Evolutionary conservation across 2,888 invertebrate genomes (phyloP), one percentile per base, ranked within the genome.

Genomic region (Aporophyla lueneburgensis): DNA sequence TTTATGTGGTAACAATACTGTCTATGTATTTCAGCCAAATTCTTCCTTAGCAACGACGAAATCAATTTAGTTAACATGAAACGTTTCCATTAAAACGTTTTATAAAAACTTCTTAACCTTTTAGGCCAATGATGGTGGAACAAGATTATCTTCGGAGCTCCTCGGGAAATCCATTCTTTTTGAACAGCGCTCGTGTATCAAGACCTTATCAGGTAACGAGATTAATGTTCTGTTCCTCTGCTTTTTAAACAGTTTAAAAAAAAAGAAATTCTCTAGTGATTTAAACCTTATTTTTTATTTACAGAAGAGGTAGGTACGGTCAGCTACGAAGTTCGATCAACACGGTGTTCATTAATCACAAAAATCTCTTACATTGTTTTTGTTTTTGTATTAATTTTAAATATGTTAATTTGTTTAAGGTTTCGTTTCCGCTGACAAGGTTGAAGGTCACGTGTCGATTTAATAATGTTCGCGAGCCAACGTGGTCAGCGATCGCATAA

Each of bases 201-300:
- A 72, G 21, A 66, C 46, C 65, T 83, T 87, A 86, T 84, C 81
- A 80, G 70, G 67, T 74, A 75, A 83, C 62, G 72, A 80, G 81
- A 87, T 87, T 81, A 83, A 87, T 85, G 83, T 75, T 81, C 85
- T 33, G 62, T 67, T 71, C 58, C 63, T 81, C 66, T 74, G 71
- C n/a, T 33, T 76, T 77, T 65, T 65, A 82, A 71, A 66, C 66
- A 49, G 53, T 78, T 74, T 74, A 2, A 78, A 81, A 63, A n/a
- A 71, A 79, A 69, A 27, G 40, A 63, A 59, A 40, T 51, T 12
- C 4, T 65, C 24, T 16, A 49, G 56, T 24, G 49, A 62, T 82
- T 73, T 67, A 40, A 61, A 24, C 14, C 6, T 53, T 54, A 33
- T 33, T 71, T 81, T 81, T 71, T 54, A 43, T 19, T 51, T 51